phyloP scores from a whole-genome alignment of 2,113 vertebrate species.

The Gadus chalcogrammus region DNA sequence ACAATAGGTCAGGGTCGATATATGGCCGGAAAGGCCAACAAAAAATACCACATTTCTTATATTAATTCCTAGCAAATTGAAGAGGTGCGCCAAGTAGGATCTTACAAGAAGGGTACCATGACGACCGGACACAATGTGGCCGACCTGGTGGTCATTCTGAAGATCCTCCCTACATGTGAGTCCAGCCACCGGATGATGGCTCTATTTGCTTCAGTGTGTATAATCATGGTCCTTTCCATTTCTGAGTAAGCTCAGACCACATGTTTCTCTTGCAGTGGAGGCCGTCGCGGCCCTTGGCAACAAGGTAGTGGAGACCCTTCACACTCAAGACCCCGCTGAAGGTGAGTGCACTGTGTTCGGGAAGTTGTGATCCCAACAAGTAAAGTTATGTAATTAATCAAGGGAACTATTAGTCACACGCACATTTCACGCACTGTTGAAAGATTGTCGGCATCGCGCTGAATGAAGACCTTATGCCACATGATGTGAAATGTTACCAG shows the following conservation, averaged over 20 bases:
- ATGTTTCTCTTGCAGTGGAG: conserved; percentile 77
- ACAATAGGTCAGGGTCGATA: no score
- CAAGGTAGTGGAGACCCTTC: conserved; percentile 93
- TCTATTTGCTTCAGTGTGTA: not conserved
- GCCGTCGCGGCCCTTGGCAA: conserved; percentile 93
- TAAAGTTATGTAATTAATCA: no score
- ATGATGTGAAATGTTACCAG: no score
- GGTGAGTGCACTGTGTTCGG: conserved; percentile 60
- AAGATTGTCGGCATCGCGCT: no score
- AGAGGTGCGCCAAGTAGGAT: conserved; percentile 95
- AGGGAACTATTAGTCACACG: no score
- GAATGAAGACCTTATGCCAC: no score
- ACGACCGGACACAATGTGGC: conserved; percentile 94
- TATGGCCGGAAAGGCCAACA: no score
- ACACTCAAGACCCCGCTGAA: conserved; percentile 89
- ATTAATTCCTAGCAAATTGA: conserved; percentile 86
- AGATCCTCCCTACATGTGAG: conserved; percentile 94
- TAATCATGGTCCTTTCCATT: not conserved
- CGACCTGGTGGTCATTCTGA: conserved; percentile 94
- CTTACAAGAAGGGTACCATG: conserved; percentile 99
- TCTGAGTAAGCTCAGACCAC: not conserved
- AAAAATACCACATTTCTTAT: no score
- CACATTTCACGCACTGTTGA: no score
- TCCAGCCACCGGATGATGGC: conserved; percentile 19
- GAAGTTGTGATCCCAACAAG: no score